These are phyloP conservation scores for Tuberolachnus salignus DNA, from an alignment of 2,888 invertebrate species.

Conservation along the genomic window DNA sequence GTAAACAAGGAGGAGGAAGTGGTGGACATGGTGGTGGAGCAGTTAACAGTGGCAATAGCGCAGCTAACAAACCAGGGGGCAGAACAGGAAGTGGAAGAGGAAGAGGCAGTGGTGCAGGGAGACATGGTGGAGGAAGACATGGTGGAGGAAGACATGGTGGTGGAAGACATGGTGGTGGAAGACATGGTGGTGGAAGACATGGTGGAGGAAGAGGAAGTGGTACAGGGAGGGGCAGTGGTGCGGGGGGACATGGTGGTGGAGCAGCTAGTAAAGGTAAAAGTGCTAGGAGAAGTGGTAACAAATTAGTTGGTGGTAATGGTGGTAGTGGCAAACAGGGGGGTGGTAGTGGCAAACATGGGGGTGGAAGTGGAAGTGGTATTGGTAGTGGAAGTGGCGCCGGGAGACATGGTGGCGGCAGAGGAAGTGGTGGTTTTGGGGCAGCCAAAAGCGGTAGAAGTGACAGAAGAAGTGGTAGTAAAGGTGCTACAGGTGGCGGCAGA, in stretches of 20 bases:
- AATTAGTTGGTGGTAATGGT: too few relatives aligned
- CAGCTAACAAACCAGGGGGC: too few relatives aligned
- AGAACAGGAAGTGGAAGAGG: background rate
- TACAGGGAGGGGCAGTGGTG: background rate
- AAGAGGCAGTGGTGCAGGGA: background rate
- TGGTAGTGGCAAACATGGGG: too few relatives aligned
- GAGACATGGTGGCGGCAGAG: background rate
- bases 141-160: background rate
- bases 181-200: too few relatives aligned
- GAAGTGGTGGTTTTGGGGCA: background rate
- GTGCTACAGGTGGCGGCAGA: too few relatives aligned
- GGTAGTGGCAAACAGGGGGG: too few relatives aligned
- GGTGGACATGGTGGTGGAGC: background rate
- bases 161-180: too few relatives aligned
- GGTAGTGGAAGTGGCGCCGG: background rate
- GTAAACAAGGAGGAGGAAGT: too few relatives aligned
- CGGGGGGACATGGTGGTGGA: background rate
- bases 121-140: background rate
- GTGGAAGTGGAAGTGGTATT: background rate
- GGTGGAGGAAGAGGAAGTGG: background rate
- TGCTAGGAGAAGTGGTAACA: too few relatives aligned
- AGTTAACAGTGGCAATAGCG: background rate
- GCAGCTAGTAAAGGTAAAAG: too few relatives aligned
- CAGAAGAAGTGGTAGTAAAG: too few relatives aligned
- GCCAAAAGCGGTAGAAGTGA: too few relatives aligned